phyloP scores from a whole-genome alignment of 2,797 vertebrate species.

The Gouania willdenowi region DNA sequence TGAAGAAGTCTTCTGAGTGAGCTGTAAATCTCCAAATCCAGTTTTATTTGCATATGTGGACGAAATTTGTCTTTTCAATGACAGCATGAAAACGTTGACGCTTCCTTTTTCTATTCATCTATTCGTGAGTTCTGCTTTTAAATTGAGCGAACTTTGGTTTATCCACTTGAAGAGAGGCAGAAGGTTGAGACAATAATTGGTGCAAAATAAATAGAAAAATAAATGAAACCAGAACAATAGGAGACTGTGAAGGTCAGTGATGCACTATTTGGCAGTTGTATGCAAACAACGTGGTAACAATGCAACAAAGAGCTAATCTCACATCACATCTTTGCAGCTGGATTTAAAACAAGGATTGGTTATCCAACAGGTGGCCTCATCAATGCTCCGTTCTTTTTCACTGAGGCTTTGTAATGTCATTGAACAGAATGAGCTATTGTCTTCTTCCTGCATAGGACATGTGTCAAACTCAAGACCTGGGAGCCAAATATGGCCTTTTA shows the following conservation, averaged over 20 bases:
- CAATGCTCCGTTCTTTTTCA: no score
- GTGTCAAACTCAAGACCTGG: no score
- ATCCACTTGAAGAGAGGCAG: constrained; percentile 1
- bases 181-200: neutral
- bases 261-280: constrained; percentile 24
- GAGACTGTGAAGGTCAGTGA: neutral
- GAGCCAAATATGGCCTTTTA: no score
- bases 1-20: no score
- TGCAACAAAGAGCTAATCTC: constrained; percentile 11
- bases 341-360: constrained; percentile 26
- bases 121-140: constrained; percentile 62
- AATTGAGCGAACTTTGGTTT: constrained; percentile 38
- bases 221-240: constrained; percentile 12
- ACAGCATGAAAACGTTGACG: no score
- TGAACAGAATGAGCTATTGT: no score
- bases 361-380: neutral
- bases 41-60: no score
- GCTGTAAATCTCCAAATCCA: no score
- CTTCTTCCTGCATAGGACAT: no score
- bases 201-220: neutral
- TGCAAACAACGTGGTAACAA: constrained; percentile 35
- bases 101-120: constrained; percentile 59
- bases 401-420: no score
- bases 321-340: constrained; percentile 23
- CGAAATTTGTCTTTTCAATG: no score